These are phyloP conservation scores for Glossosoma conforme DNA, from an alignment of 1,140 invertebrate genomes.

Conservation along the genomic window DNA sequence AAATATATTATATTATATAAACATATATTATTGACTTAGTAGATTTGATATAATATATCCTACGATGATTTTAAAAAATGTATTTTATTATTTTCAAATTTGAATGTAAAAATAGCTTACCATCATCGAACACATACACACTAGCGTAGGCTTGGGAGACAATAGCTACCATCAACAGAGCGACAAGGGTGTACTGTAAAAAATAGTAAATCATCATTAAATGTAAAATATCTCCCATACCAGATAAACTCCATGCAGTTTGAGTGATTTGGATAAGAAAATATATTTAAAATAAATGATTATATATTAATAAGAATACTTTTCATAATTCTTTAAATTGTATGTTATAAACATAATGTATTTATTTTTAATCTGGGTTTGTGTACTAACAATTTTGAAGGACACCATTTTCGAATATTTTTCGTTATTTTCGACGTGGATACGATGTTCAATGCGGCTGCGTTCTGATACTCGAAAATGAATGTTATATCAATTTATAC, in stretches of 20 bases:
- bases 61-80: background rate
- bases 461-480: constrained; percentile 16
- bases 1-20: too few relatives aligned
- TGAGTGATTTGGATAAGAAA: background rate
- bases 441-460: background rate
- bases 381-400: constrained; percentile 26
- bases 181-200: constrained; percentile 25
- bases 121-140: constrained; percentile 17
- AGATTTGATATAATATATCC: too few relatives aligned
- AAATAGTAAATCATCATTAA: constrained; percentile 1
- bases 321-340: background rate
- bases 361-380: too few relatives aligned
- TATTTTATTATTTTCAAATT: background rate
- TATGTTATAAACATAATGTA: too few relatives aligned
- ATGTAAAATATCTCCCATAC: too few relatives aligned
- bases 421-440: constrained; percentile 2
- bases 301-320: background rate
- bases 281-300: background rate
- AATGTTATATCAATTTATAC: constrained; percentile 26
- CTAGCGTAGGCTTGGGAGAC: constrained; percentile 22
- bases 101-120: constrained; percentile 4
- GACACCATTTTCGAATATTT: constrained; percentile 21
- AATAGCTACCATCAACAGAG: constrained; percentile 19
- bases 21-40: too few relatives aligned
- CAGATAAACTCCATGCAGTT: too few relatives aligned